phyloP scores from a whole-genome alignment of 2,888 invertebrate genomes.

The Andrena bicolor region DNA sequence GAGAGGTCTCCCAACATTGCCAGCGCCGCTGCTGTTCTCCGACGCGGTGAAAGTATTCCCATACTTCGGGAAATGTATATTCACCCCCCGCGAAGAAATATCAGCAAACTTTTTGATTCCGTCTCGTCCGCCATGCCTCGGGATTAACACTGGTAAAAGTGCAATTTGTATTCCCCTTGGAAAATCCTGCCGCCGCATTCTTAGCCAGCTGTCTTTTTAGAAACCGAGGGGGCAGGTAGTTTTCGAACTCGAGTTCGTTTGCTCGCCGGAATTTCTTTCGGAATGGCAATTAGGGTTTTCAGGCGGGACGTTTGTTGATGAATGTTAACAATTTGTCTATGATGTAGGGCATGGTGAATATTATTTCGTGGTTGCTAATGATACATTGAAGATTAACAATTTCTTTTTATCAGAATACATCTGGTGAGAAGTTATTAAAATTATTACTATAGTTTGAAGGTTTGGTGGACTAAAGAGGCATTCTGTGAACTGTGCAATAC shows the following conservation, averaged over 20 bases:
- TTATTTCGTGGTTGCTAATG: too few relatives aligned
- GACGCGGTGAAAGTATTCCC: constrained; percentile 65
- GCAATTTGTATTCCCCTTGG: constrained; percentile 75
- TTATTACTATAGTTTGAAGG: too few relatives aligned
- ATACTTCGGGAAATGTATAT: constrained; percentile 62
- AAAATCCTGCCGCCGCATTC: constrained; percentile 46
- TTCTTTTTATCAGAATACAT: too few relatives aligned
- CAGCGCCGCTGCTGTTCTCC: constrained; percentile 29
- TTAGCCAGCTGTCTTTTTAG: neutral
- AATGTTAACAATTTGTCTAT: too few relatives aligned
- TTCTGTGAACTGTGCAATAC: too few relatives aligned
- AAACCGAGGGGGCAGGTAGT: constrained; percentile 31
- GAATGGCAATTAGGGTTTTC: neutral
- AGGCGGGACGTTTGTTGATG: neutral
- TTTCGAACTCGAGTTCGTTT: constrained; percentile 37
- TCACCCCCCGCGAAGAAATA: constrained; percentile 60
- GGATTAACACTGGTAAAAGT: constrained; percentile 77
- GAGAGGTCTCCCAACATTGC: constrained; percentile 57
- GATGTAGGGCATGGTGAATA: too few relatives aligned
- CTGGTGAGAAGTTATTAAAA: too few relatives aligned
- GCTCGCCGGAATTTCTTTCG: constrained; percentile 6
- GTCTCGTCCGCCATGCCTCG: constrained; percentile 56
- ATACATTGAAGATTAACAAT: too few relatives aligned
- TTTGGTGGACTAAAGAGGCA: too few relatives aligned
- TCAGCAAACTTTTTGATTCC: constrained; percentile 74